These are phyloP conservation scores for Eupelmus urozonus DNA, from an alignment of 2,888 invertebrate species.

Conservation along the genomic window DNA sequence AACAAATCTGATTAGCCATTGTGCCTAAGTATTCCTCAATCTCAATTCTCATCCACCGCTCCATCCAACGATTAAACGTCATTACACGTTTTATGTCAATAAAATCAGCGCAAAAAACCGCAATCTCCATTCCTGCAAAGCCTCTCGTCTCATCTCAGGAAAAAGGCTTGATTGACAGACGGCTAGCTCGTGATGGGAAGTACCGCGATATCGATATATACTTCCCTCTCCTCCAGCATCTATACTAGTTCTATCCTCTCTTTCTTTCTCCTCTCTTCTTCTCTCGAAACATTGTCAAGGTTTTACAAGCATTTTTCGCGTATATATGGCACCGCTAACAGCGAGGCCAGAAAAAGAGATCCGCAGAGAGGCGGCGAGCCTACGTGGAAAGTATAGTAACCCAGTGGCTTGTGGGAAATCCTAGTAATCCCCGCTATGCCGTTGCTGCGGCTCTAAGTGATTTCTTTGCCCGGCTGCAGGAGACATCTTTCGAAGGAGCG, in stretches of 20 bases:
- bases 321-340: slow-evolving; percentile 54
- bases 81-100: not conserved
- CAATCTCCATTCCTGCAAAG: too few species aligned
- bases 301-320: slow-evolving; percentile 55
- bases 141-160: not conserved
- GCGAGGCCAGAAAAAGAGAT: slow-evolving; percentile 13
- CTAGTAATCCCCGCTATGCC: slow-evolving; percentile 57
- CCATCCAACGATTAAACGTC: not conserved
- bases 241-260: not conserved
- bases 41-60: too few species aligned
- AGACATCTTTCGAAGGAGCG: slow-evolving; percentile 40
- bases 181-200: not conserved
- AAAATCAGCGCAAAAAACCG: too few species aligned
- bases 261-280: not conserved
- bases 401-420: slow-evolving; percentile 58
- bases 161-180: not conserved
- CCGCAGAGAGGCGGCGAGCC: slow-evolving; percentile 16
- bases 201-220: slow-evolving; percentile 41
- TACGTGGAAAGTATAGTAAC: slow-evolving; percentile 59
- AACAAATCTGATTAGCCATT: not conserved
- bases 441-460: slow-evolving; percentile 56
- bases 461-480: slow-evolving; percentile 45
- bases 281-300: slow-evolving; percentile 33
- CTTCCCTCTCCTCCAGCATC: not conserved
- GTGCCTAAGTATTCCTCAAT: too few species aligned